A percentile compares a stretch with the other conserved stretches of the same genome.
Conservation (phyloP, 92 coral and sea anemone genomes). For the Galaxea fascicularis region DNA sequence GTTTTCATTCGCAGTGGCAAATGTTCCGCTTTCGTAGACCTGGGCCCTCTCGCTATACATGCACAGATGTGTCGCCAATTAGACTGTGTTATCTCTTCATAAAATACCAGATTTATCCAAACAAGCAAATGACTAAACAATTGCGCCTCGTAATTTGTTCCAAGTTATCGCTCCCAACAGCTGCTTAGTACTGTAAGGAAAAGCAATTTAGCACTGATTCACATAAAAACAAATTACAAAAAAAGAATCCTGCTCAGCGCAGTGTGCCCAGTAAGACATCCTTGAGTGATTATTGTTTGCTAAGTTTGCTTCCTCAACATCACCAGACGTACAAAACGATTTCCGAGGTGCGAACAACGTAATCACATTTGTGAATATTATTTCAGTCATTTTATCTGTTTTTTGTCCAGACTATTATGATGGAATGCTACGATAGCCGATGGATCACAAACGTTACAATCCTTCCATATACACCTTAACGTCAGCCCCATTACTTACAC, state of each 20-base stretch:
- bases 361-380: not conserved
- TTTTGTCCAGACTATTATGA: no score
- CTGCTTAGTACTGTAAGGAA: not conserved
- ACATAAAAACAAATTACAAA: no score
- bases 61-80: not conserved
- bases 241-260: no score
- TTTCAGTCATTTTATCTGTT: not conserved
- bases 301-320: no score
- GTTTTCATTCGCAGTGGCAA: not conserved
- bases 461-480: no score
- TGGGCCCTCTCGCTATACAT: no score
- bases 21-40: not conserved
- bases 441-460: no score
- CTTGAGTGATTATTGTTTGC: no score
- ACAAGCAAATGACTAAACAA: not conserved
- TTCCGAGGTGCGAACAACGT: not conserved
- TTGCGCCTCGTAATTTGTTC: not conserved
- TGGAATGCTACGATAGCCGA: no score
- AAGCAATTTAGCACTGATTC: no score
- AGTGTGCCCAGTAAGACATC: no score
- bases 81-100: not conserved
- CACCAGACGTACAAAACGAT: not conserved
- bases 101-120: not conserved
- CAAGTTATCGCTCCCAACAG: not conserved
- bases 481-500: no score